phyloP scores from a whole-genome alignment of 2,797 vertebrate genomes.

The Bucorvus abyssinicus region DNA sequence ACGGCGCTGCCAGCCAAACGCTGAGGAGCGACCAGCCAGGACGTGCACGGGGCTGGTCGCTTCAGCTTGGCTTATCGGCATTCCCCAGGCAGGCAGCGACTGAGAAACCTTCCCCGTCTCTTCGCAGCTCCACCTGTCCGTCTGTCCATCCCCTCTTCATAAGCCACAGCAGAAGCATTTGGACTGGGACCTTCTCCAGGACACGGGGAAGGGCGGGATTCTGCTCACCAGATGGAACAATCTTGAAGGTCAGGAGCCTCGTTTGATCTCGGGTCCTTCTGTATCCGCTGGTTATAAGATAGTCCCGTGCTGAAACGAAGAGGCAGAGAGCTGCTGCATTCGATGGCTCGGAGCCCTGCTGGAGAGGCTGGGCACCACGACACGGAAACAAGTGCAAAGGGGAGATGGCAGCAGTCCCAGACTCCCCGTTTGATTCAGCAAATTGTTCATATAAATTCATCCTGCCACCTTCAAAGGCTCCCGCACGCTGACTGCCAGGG shows the following conservation, averaged over 20 bases:
- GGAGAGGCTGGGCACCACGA: neutral
- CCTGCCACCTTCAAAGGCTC: conserved; percentile 32
- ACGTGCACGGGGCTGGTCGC: neutral
- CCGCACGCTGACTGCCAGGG: neutral
- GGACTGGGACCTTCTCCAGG: neutral
- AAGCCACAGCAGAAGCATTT: too few relatives aligned
- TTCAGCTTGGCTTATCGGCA: neutral
- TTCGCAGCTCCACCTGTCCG: neutral
- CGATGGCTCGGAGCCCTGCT: neutral
- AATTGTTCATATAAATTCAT: neutral
- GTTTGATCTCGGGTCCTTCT: neutral
- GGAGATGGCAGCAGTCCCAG: neutral
- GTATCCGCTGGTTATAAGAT: neutral
- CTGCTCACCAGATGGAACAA: neutral
- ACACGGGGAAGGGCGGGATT: neutral
- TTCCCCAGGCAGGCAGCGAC: neutral
- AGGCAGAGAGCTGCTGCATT: neutral
- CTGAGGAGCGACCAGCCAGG: neutral
- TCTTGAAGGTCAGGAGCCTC: neutral
- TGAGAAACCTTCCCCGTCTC: neutral
- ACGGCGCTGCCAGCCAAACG: neutral
- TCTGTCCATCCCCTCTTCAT: neutral
- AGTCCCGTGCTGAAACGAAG: neutral
- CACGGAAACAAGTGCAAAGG: accelerated
- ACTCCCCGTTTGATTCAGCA: neutral